Conservation (phyloP, 2,888 invertebrate genomes). For the Lampropteryx suffumata region DNA sequence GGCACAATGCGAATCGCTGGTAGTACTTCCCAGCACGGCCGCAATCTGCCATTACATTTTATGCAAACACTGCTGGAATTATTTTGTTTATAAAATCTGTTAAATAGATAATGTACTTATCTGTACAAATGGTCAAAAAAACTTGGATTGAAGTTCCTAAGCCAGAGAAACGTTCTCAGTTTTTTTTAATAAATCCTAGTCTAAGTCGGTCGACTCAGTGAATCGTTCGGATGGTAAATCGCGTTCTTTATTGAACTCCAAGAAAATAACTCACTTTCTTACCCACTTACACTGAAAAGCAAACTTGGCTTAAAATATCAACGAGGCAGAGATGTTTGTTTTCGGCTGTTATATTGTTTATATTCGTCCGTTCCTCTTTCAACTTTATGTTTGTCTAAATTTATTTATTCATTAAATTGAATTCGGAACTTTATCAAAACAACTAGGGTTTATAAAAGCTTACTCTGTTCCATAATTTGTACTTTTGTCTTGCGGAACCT, state of each 20-base stretch:
- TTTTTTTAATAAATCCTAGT: constrained; percentile 16
- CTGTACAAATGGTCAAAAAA: too few relatives aligned
- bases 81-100: constrained; percentile 65
- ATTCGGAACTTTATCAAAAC: constrained; percentile 7
- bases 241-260: constrained; percentile 30
- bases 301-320: constrained; percentile 28
- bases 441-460: too few relatives aligned
- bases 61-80: constrained; percentile 72
- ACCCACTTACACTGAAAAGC: constrained; percentile 16
- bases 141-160: not conserved
- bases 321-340: constrained; percentile 21
- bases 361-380: constrained; percentile 21
- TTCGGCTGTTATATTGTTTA: constrained; percentile 27
- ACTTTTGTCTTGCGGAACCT: too few relatives aligned
- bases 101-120: constrained; percentile 43
- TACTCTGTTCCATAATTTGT: not conserved
- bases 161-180: not conserved
- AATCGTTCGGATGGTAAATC: constrained; percentile 23
- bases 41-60: constrained; percentile 79
- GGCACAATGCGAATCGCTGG: constrained; percentile 74
- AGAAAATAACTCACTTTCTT: constrained; percentile 30
- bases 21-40: constrained; percentile 67
- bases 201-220: too few relatives aligned
- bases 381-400: constrained; percentile 27
- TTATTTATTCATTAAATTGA: constrained; percentile 23